phyloP scores from a whole-genome alignment of 35 echinoderm and acorn worm genomes.

The Antedon bifida region DNA sequence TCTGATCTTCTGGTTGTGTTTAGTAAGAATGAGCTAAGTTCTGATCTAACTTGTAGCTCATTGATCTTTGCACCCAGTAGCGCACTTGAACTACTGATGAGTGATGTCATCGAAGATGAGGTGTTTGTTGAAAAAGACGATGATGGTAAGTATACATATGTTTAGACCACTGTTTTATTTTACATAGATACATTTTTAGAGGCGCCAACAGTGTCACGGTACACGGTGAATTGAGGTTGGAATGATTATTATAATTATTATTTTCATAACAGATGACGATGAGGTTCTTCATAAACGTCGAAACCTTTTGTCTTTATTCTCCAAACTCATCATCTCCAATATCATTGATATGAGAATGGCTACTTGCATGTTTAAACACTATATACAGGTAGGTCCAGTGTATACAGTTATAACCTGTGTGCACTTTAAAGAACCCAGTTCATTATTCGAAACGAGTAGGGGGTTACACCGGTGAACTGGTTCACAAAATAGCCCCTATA shows the following conservation, averaged over 20 bases:
- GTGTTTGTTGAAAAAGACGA: slow-evolving; percentile 94
- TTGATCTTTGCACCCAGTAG: slow-evolving; percentile 53
- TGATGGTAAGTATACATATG: slow-evolving; percentile 30
- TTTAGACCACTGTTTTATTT: too few relatives aligned
- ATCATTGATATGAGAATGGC: slow-evolving; percentile 97
- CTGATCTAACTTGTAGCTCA: slow-evolving; percentile 20
- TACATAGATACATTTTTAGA: too few relatives aligned
- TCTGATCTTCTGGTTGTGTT: slow-evolving; percentile 85
- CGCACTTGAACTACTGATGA: slow-evolving; percentile 57
- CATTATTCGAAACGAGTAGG: too few relatives aligned
- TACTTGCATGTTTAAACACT: slow-evolving; percentile 93
- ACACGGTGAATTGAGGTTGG: too few relatives aligned
- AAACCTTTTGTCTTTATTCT: slow-evolving; percentile 85
- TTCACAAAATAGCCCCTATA: too few relatives aligned
- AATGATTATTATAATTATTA: neutral
- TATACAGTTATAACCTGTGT: too few relatives aligned
- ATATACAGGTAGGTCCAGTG: slow-evolving; percentile 87
- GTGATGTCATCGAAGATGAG: slow-evolving; percentile 85
- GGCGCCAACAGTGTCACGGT: too few relatives aligned
- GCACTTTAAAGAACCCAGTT: too few relatives aligned
- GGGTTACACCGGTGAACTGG: too few relatives aligned
- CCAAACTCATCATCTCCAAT: slow-evolving; percentile 92
- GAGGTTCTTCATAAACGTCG: slow-evolving; percentile 95
- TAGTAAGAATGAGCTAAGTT: slow-evolving; percentile 52
- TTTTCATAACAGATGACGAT: slow-evolving; percentile 55